Percentiles rank a stretch among this genome's conserved stretches.
Evolutionary conservation across 2,888 invertebrate genomes (phyloP).

Genomic region (Hololepta plana): DNA sequence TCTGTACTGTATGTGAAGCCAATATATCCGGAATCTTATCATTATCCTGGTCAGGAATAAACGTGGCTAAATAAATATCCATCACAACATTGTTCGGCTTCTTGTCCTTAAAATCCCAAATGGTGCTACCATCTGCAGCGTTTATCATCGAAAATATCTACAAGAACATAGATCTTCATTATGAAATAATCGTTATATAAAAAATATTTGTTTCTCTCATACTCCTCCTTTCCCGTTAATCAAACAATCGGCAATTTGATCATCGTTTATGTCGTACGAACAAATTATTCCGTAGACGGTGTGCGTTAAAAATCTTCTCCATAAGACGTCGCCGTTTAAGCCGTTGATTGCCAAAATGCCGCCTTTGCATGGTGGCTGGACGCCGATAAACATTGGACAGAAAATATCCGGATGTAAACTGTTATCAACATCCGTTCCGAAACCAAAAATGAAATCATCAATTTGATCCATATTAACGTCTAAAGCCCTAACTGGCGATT

Average conservation of each 20-base stretch:
- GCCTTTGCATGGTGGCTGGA: slow-evolving; percentile 48
- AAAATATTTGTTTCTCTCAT: slow-evolving; percentile 15
- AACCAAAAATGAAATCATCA: slow-evolving; percentile 57
- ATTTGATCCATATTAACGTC: slow-evolving; percentile 56
- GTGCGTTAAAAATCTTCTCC: slow-evolving; percentile 55
- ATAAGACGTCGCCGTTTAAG: slow-evolving; percentile 45
- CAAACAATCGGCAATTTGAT: slow-evolving; percentile 52
- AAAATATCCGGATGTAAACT: slow-evolving; percentile 35
- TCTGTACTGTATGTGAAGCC: slow-evolving; percentile 43
- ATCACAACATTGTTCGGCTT: slow-evolving; percentile 25
- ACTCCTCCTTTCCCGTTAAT: slow-evolving; percentile 57
- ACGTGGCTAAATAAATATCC: slow-evolving; percentile 52
- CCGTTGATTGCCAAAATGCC: slow-evolving; percentile 64
- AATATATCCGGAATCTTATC: slow-evolving; percentile 53
- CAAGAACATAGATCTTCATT: too few relatives aligned
- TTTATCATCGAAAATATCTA: slow-evolving; percentile 45
- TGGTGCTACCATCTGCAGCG: slow-evolving; percentile 41
- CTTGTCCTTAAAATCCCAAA: slow-evolving; percentile 43
- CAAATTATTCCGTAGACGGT: slow-evolving; percentile 59
- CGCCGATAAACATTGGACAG: slow-evolving; percentile 48
- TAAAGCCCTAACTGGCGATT: slow-evolving; percentile 49
- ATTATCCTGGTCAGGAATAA: slow-evolving; percentile 47
- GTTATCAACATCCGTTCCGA: slow-evolving; percentile 47
- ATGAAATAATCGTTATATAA: too few relatives aligned
- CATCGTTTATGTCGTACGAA: slow-evolving; percentile 46